Evolutionary conservation across 2,797 vertebrate species (phyloP).

Genomic region (Chelidonichthys spinosus): DNA sequence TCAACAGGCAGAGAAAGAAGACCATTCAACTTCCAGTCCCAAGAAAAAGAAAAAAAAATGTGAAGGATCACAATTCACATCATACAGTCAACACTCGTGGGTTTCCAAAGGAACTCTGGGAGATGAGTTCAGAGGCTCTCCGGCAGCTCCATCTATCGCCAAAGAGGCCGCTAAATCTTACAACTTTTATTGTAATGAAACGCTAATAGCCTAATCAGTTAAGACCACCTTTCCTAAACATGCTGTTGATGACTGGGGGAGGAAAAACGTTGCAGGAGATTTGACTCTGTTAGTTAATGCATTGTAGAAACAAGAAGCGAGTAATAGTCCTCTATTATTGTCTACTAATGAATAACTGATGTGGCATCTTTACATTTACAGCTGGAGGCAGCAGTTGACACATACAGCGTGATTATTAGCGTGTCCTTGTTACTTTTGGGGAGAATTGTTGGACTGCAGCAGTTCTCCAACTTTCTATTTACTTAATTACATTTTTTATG

Average conservation of each 20-base stretch:
- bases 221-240: neutral
- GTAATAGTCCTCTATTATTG: constrained; percentile 5
- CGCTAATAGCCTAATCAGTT: neutral
- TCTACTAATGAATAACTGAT: constrained; percentile 28
- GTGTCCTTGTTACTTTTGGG: constrained; percentile 2
- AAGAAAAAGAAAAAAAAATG: too few species aligned
- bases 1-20: too few species aligned
- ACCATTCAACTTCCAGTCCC: too few species aligned
- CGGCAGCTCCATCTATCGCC: too few species aligned
- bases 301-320: neutral
- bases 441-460: neutral
- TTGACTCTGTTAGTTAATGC: neutral
- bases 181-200: too few species aligned
- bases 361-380: neutral
- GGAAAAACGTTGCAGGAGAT: neutral
- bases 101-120: too few species aligned
- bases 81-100: too few species aligned
- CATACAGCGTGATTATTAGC: neutral
- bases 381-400: neutral
- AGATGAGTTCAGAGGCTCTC: too few species aligned
- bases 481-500: constrained; percentile 27
- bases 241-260: neutral
- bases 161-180: too few species aligned
- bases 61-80: too few species aligned
- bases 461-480: constrained; percentile 17